Conservation (phyloP, 2,888 invertebrate species). For the Machimus rusticus region DNA sequence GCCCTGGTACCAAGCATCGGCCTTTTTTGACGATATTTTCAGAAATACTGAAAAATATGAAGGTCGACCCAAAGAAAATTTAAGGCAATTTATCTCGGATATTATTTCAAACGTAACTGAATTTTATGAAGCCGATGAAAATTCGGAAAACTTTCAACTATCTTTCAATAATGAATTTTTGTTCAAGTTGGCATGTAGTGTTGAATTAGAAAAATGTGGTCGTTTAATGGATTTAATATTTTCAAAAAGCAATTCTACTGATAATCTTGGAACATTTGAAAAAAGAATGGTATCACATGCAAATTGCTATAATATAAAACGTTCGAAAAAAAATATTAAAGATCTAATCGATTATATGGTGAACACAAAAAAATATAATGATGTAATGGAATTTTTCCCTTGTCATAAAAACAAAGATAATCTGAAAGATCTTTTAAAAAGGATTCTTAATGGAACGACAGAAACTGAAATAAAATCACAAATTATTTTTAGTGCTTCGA, state of each 20-base stretch:
- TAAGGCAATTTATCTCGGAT: constrained; percentile 54
- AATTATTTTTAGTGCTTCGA: background rate
- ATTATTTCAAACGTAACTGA: constrained; percentile 48
- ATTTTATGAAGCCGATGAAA: background rate
- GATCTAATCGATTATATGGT: background rate
- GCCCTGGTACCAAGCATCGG: no score
- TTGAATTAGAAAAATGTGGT: constrained; percentile 3
- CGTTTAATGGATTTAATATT: no score
- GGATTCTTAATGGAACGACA: background rate
- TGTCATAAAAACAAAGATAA: background rate
- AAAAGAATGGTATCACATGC: no score
- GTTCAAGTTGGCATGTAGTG: background rate
- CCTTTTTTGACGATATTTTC: background rate
- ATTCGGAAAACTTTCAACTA: background rate
- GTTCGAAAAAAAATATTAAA: background rate
- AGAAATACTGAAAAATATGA: constrained; percentile 51
- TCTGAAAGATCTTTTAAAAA: background rate
- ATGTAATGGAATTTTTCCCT: background rate
- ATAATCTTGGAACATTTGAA: no score
- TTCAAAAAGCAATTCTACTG: no score
- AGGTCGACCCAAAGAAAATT: constrained; percentile 52
- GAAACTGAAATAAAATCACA: background rate
- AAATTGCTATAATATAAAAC: no score
- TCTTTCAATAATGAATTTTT: background rate
- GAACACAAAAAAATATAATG: background rate